Evolutionary conservation across 2,888 invertebrate genomes (phyloP), one percentile per base, ranked within the genome.

Genomic region (Eupsilia transversa): DNA sequence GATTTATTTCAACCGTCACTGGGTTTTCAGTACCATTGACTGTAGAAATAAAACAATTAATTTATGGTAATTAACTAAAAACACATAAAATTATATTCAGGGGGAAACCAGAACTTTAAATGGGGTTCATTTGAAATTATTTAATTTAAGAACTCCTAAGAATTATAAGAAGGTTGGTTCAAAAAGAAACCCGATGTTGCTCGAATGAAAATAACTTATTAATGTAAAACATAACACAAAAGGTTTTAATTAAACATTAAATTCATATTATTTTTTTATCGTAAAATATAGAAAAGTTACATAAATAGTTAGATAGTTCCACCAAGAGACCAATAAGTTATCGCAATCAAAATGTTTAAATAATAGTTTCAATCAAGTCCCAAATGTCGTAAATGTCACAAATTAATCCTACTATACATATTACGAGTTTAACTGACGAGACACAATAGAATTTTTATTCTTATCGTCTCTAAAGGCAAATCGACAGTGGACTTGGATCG

Each of bases 11-110:
- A 59, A 9, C 56, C 49, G 12, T 74, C 68, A 3, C n/a, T n/a
- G n/a, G n/a, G 35, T 30, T 87, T 92, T 30, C 69, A 63, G 1
- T 82, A 78, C 68, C 86, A 79, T 14, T 61, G 1, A 86, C 84
- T 86, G 74, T 14, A 59, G n/a, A 60, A 59, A 67, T 46, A 0
- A 76, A 49, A 46, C 6, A 60, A 14, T 20, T 12, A 27, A 63
- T 30, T 23, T 23, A 30, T 23, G 30, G 30, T 14, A 46, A 46
- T 30, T 30, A 14, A 46, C 23, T 30, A 14, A 56, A 27, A 56
- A 27, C 12, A 27, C 2, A 20, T 12, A 9, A 3, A n/a, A 20
- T 41, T 20, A 35, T 54, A 56, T 66, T 35, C 12, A 35, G 3
- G 7, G 27, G 14, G 23, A 30, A 30, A 23, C 7, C 7, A 43